Base-by-base conservation (phyloP, 2,888 invertebrate genomes). In the Cerceris ruficornis region DNA sequence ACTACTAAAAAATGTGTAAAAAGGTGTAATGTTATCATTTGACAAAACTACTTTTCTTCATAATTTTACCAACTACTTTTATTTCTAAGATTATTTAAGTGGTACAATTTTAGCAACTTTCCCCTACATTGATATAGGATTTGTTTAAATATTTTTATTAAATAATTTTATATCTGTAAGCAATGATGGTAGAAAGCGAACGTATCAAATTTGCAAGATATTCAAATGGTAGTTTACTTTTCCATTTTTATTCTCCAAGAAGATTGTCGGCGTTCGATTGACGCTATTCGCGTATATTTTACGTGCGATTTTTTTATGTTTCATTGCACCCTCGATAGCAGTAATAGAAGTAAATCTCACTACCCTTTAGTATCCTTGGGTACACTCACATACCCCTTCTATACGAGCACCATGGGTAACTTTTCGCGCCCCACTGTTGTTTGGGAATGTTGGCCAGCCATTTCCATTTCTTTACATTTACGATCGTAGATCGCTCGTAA, bases 331-430 rank as follows among this genome's bases (percentile, higher is more conserved):
- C 60, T 43, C 67, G 14, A 14, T 67, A 54, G 54, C 39, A 15
- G 72, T 54, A 72, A 66, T 72, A 72, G 41, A 59, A 58, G 59
- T 66, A 72, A 72, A 72, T 72, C 71, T 66, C 14, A 11, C 55
- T 43, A 55, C 55, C 69, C 54, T 14, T 15, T 62, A 61, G 62
- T 7, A 52, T 39, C 59, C 59, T 66, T 43, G 41, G 14, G 41
- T 65, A 39, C 43, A 14, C 50, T 65, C 52, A 71, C 17, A 41
- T 28, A 42, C 62, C 59, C 49, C 50, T 65, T 59, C 66, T 71
- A 50, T 59, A 71, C 65, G 42, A 52, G 50, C 14, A 17, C 41
- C 28, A 42, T 9, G 7, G 52, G n/a, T 65, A 58, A 28, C 39
- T 50, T 55, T 41, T 8, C 17, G 13, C 14, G 57, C 6, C 17